Percentiles rank a stretch among this genome's conserved stretches.
phyloP scores from a whole-genome alignment of 2,113 vertebrate genomes.

The Labeo rohita region DNA sequence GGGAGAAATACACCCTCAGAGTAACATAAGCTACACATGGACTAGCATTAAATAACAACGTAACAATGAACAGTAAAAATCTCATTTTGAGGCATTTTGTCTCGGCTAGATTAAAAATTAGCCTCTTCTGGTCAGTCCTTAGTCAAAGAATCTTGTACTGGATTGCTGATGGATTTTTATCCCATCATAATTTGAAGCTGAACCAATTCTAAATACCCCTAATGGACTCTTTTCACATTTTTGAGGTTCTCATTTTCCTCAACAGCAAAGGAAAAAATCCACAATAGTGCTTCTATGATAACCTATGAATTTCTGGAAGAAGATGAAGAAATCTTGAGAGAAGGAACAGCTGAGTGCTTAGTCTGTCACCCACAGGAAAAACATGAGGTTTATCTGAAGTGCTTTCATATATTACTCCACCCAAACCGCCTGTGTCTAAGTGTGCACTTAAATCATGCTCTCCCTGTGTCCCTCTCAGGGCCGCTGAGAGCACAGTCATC shows the following conservation, averaged over 20 bases:
- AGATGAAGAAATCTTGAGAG: conserved; percentile 33
- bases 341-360: conserved; percentile 38
- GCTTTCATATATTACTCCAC: conserved; percentile 43
- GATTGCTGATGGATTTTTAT: not conserved
- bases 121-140: not conserved
- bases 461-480: conserved; percentile 24
- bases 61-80: not conserved
- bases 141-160: not conserved
- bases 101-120: not conserved
- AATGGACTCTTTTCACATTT: not conserved
- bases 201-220: not conserved
- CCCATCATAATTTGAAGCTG: not conserved
- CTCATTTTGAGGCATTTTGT: not conserved
- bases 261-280: not conserved
- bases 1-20: conserved; percentile 17
- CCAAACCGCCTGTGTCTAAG: conserved; percentile 16
- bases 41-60: not conserved
- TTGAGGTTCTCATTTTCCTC: not conserved
- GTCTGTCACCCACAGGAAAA: conserved; percentile 41
- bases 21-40: not conserved
- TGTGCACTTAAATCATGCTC: conserved; percentile 47
- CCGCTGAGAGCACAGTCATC: conserved; percentile 35
- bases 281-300: not conserved
- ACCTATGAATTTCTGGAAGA: not conserved
- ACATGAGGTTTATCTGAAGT: conserved; percentile 40